A percentile compares a stretch with the other conserved stretches of the same genome.
These are phyloP conservation scores for Sebastes nivosus DNA, from an alignment of 2,797 vertebrate genomes.

Conservation along the genomic window DNA sequence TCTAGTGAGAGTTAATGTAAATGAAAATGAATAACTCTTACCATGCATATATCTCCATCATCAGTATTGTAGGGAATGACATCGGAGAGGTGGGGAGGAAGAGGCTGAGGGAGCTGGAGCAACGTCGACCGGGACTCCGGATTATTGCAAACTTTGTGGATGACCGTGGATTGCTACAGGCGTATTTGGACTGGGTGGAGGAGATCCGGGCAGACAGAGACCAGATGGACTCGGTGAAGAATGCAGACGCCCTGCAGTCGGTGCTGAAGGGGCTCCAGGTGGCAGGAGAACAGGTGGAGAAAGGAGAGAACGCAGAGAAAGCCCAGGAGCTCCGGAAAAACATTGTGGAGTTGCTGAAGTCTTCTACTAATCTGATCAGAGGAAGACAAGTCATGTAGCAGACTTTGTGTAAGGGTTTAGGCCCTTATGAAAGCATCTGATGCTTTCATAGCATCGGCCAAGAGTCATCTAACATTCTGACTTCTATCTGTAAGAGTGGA, in stretches of 20 bases:
- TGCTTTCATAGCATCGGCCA: background rate
- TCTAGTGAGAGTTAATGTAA: conserved; percentile 11
- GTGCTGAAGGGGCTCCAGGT: conserved; percentile 68
- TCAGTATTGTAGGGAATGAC: conserved; percentile 77
- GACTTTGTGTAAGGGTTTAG: background rate
- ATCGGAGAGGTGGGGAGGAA: conserved; percentile 64
- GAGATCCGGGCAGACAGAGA: conserved; percentile 73
- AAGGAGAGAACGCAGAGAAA: conserved; percentile 52
- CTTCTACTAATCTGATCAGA: conserved; percentile 7
- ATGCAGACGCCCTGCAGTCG: conserved; percentile 71
- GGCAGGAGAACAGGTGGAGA: conserved; percentile 34
- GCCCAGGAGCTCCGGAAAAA: conserved; percentile 63
- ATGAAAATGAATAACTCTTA: background rate
- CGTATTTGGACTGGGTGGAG: conserved; percentile 79
- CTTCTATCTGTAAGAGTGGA: background rate
- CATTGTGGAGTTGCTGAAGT: conserved; percentile 58
- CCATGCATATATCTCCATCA: background rate
- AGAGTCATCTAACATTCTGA: background rate
- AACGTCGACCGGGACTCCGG: conserved; percentile 50
- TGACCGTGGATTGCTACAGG: conserved; percentile 73
- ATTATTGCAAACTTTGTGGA: conserved; percentile 76
- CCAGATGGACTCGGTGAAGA: conserved; percentile 79
- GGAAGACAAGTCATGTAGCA: background rate
- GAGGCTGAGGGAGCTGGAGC: conserved; percentile 60
- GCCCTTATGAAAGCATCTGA: no score